These are phyloP conservation scores for Papilio aristodemus DNA, from an alignment of 1,140 invertebrate species.

Conservation along the genomic window DNA sequence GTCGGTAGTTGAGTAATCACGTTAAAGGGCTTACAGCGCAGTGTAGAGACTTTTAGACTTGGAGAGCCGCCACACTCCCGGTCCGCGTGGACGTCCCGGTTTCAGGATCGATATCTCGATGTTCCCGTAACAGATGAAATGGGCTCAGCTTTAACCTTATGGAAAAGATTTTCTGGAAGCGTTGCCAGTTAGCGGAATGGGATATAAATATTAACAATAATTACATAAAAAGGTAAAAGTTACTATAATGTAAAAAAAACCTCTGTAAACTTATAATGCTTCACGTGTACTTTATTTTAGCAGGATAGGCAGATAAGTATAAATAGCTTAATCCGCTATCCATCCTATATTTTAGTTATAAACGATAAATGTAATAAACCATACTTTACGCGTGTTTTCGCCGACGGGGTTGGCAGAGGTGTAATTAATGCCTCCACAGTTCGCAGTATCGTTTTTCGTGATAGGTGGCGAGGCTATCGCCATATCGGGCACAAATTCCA, in stretches of 20 bases:
- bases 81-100: conserved; percentile 22
- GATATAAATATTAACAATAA: too few species aligned
- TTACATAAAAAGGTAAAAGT: too few species aligned
- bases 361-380: too few species aligned
- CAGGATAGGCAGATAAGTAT: background rate
- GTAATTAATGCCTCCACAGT: too few species aligned
- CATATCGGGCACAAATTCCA: too few species aligned
- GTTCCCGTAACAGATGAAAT: conserved; percentile 18
- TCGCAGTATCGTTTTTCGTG: too few species aligned
- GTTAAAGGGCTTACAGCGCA: conserved; percentile 4
- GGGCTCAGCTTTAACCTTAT: conserved; percentile 9
- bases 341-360: background rate
- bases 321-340: background rate
- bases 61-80: conserved; percentile 10
- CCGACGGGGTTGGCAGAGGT: too few species aligned
- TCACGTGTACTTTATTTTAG: background rate
- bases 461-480: too few species aligned
- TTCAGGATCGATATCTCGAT: conserved; percentile 24
- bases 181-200: background rate
- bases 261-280: too few species aligned
- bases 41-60: conserved; percentile 28
- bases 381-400: too few species aligned
- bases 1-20: conserved; percentile 22
- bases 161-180: background rate
- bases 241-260: too few species aligned